Conservation (phyloP, 1,140 invertebrate genomes). For the Potamilus streckersoni region DNA sequence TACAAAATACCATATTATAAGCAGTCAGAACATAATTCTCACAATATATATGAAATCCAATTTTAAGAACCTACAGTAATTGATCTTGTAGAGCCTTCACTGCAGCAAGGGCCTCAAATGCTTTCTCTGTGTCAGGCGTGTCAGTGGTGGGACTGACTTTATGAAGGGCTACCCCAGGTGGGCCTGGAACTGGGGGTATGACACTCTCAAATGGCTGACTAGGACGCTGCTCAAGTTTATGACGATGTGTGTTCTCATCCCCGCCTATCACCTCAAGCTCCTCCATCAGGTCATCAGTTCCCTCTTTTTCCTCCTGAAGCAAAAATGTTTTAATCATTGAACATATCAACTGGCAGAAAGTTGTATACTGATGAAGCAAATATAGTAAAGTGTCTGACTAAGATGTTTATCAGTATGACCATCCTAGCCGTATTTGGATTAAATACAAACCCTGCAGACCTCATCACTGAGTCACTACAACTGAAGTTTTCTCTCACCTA, state of each 20-base stretch:
- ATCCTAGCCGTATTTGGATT: too few relatives aligned
- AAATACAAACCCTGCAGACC: too few relatives aligned
- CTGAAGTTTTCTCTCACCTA: too few relatives aligned
- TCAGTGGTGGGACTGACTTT: conserved; percentile 9
- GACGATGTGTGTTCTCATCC: conserved; percentile 61
- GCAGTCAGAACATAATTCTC: too few relatives aligned
- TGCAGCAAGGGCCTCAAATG: conserved; percentile 59
- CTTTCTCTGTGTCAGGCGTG: conserved; percentile 56
- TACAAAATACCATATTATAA: too few relatives aligned
- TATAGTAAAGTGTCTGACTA: too few relatives aligned
- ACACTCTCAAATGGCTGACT: conserved; percentile 2
- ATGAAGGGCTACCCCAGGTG: background rate
- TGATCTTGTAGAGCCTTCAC: conserved; percentile 56
- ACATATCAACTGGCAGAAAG: too few relatives aligned
- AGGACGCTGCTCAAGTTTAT: conserved; percentile 34
- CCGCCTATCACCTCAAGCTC: conserved; percentile 56
- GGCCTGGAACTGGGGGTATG: background rate
- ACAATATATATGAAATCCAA: too few relatives aligned
- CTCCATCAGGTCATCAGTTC: conserved; percentile 8
- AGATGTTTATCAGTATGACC: too few relatives aligned
- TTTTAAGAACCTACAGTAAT: conserved; percentile 49
- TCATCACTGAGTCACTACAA: too few relatives aligned
- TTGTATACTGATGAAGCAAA: too few relatives aligned
- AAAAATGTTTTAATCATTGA: background rate
- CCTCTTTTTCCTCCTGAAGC: conserved; percentile 4